Evolutionary conservation across 1,140 invertebrate genomes (phyloP).

Genomic region (Megathymus violae): DNA sequence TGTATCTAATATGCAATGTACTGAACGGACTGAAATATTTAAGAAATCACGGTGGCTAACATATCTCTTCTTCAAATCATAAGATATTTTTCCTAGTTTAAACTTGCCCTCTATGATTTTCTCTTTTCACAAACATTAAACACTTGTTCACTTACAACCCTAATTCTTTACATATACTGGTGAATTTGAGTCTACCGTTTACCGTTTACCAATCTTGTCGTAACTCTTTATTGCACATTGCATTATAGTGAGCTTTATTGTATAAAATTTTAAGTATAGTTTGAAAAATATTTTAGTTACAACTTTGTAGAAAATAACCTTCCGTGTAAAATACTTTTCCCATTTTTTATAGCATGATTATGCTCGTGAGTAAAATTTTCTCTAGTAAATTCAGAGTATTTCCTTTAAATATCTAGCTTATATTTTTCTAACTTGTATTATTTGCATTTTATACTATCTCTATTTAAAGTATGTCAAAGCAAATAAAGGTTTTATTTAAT

Average conservation of each 20-base stretch:
- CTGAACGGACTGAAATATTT: conserved; percentile 2
- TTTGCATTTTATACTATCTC: conserved; percentile 16
- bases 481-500: background rate
- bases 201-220: conserved; percentile 1
- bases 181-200: conserved; percentile 3
- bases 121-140: conserved; percentile 82
- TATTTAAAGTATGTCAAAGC: background rate
- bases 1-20: conserved; percentile 2
- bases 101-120: conserved; percentile 57
- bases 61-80: conserved; percentile 1
- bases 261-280: background rate
- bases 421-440: conserved; percentile 24
- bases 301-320: background rate
- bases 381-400: conserved; percentile 9
- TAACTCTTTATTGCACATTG: conserved; percentile 4
- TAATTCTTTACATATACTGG: background rate
- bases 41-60: conserved; percentile 15
- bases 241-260: conserved; percentile 2
- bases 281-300: background rate
- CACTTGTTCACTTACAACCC: conserved; percentile 42
- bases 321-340: conserved; percentile 16
- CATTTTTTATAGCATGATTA: conserved; percentile 21
- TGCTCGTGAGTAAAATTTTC: conserved; percentile 21
- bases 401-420: conserved; percentile 15
- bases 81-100: conserved; percentile 19